phyloP scores from a whole-genome alignment of 2,797 vertebrate genomes.

The Streptopelia turtur region DNA sequence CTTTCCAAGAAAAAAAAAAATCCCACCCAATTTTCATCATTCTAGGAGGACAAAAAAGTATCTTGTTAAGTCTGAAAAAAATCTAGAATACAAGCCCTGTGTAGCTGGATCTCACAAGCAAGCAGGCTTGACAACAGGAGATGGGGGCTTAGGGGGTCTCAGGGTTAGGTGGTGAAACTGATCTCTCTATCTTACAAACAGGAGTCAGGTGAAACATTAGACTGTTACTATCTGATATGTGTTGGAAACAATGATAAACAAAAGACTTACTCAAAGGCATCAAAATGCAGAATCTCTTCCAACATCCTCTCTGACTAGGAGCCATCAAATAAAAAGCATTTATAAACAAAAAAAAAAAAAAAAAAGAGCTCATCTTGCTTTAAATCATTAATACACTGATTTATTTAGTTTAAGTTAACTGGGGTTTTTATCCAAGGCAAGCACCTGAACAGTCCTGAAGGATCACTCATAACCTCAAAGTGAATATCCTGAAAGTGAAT shows the following conservation, averaged over 20 bases:
- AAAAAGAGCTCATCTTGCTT: background rate
- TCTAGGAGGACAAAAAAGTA: background rate
- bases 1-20: background rate
- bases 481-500: background rate
- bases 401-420: background rate
- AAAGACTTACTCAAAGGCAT: background rate
- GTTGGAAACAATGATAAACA: background rate
- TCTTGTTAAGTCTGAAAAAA: background rate
- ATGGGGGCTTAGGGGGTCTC: rapidly evolving
- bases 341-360: too few relatives aligned
- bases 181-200: background rate
- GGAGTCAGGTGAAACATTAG: background rate
- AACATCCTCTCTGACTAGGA: background rate
- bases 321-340: background rate
- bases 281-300: background rate
- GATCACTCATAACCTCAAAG: background rate
- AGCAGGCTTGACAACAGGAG: background rate
- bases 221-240: background rate
- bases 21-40: background rate
- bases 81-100: background rate
- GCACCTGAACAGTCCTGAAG: background rate
- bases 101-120: background rate
- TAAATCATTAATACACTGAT: background rate
- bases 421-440: background rate
- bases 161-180: background rate